Evolutionary conservation across 2,113 vertebrate genomes (phyloP).

Genomic region (Paraplagusia blochii): DNA sequence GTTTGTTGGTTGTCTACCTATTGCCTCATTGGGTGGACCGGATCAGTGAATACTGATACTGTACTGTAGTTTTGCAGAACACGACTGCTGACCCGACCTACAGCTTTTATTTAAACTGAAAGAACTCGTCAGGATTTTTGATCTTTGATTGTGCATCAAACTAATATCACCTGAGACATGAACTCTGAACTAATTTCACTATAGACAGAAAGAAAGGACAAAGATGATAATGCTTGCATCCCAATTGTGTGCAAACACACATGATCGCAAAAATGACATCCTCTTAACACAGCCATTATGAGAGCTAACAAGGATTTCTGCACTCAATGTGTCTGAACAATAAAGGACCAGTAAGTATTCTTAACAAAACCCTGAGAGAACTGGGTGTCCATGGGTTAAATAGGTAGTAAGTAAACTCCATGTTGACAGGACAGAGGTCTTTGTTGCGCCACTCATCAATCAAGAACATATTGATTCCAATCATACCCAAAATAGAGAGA

Average conservation of each 20-base stretch:
- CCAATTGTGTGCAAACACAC: too few relatives aligned
- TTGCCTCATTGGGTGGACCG: not conserved
- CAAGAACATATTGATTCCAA: too few relatives aligned
- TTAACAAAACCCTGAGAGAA: constrained; percentile 8
- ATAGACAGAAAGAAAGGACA: too few relatives aligned
- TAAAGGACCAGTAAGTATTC: not conserved
- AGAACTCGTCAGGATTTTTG: too few relatives aligned
- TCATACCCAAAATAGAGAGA: too few relatives aligned
- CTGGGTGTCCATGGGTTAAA: constrained; percentile 46
- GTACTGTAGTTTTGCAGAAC: not conserved
- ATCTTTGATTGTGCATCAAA: too few relatives aligned
- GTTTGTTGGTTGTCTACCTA: not conserved
- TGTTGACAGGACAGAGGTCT: constrained; percentile 50
- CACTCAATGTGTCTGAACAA: not conserved
- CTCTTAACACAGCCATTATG: not conserved
- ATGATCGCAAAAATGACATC: not conserved
- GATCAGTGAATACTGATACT: not conserved
- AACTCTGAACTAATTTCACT: too few relatives aligned
- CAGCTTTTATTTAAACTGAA: too few relatives aligned
- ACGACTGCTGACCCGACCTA: not conserved
- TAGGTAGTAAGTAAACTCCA: constrained; percentile 46
- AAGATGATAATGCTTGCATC: too few relatives aligned
- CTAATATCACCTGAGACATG: too few relatives aligned
- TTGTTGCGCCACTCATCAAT: not conserved
- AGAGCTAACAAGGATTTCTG: not conserved